These are phyloP conservation scores for Bombus balteatus DNA, from an alignment of 1,140 invertebrate species.

Conservation along the genomic window DNA sequence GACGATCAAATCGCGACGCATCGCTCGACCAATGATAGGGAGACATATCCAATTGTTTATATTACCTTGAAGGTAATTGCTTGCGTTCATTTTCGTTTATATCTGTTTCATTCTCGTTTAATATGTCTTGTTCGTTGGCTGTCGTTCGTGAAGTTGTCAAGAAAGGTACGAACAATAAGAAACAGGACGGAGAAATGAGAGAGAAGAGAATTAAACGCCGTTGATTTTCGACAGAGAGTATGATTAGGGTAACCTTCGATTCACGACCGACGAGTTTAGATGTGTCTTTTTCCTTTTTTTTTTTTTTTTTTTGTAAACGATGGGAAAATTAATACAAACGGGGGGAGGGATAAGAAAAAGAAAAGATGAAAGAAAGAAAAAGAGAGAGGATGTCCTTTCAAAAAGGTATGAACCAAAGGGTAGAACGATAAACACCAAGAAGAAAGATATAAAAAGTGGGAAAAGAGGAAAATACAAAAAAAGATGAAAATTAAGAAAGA, in stretches of 20 bases:
- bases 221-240: constrained; percentile 69
- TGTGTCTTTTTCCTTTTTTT: not conserved
- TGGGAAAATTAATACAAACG: not conserved
- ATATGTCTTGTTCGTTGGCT: constrained; percentile 25
- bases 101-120: not conserved
- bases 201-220: constrained; percentile 24
- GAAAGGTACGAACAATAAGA: too few relatives aligned
- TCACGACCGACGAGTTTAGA: constrained; percentile 7
- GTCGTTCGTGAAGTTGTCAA: constrained; percentile 19
- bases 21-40: not conserved
- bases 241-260: constrained; percentile 29
- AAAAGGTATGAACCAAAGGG: not conserved
- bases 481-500: constrained; percentile 25
- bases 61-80: not conserved
- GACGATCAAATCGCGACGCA: too few relatives aligned
- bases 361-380: not conserved
- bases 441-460: constrained; percentile 38
- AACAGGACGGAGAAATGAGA: not conserved
- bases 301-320: not conserved
- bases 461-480: constrained; percentile 22
- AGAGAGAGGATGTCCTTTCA: constrained; percentile 14
- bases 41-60: not conserved
- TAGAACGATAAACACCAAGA: constrained; percentile 52
- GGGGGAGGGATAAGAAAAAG: not conserved
- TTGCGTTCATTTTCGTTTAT: not conserved